A percentile compares a stretch with the other conserved stretches of the same genome.
Conservation (phyloP, 92 coral and sea anemone genomes). For the Parazoanthus swiftii region DNA sequence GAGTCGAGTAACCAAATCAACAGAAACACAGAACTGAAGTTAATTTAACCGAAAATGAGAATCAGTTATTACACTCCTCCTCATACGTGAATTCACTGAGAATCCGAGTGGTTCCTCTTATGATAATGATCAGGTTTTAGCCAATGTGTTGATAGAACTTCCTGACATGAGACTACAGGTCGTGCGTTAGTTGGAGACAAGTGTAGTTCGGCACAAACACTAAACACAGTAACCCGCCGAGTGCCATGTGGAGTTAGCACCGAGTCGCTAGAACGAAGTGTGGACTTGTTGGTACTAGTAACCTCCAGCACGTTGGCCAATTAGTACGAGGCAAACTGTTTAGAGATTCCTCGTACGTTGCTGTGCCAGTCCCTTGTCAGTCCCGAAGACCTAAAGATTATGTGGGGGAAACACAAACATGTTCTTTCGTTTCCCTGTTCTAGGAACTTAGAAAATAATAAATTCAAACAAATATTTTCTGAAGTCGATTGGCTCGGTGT, state of each 20-base stretch:
- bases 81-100: too few species aligned
- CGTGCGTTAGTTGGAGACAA: not conserved
- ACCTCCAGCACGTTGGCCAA: not conserved
- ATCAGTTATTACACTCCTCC: not conserved
- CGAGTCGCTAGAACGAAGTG: not conserved
- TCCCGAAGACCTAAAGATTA: not conserved
- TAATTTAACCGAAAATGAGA: not conserved
- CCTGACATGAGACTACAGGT: not conserved
- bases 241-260: not conserved
- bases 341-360: not conserved
- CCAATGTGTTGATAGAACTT: not conserved
- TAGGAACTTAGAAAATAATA: not conserved
- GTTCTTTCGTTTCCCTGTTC: not conserved
- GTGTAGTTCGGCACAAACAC: not conserved
- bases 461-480: constrained; percentile 12
- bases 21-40: not conserved
- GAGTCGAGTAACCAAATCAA: not conserved
- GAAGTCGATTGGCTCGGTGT: not conserved
- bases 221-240: not conserved
- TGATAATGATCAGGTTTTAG: too few species aligned
- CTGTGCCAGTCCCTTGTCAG: not conserved
- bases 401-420: not conserved
- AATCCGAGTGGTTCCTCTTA: not conserved
- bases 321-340: too few species aligned
- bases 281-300: not conserved